Base-by-base conservation (phyloP, 2,888 invertebrate species). In the Eupeodes luniger region DNA sequence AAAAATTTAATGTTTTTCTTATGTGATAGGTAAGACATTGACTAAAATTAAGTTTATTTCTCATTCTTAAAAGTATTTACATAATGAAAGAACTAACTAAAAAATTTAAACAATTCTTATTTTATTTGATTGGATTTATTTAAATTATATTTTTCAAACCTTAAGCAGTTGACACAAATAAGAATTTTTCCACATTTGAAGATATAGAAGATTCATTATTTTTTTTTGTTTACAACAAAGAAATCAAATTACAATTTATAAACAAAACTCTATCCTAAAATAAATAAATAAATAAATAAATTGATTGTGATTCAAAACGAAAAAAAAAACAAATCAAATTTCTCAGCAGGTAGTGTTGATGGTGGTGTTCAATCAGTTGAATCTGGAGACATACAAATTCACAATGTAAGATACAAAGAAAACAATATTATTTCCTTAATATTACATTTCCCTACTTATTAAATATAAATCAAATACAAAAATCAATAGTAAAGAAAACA, bases 361-460 rank as follows among this genome's bases (percentile, higher is more conserved):
- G 90, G 83, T 90, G 90, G 90, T 90, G 91, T 90, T 90, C 92
- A 91, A 90, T 90, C 91, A 90, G 90, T 91, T 90, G 90, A 92
- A 91, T 91, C 93, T 90, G 93, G 91, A 91, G 93, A 93, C 91
- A 91, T 93, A 91, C 92, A 93, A 90, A 91, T 93, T 91, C 93
- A 93, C 91, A 92, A 93, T 92, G 93, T 93, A 93, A 93, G 93
- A 91, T 84, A 76, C 80, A 82, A 81, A 85, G 44, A 57, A 64
- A 78, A 67, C 5, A 66, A 61, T 74, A 40, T 76, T 75, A 72
- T 77, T 78, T 47, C 55, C 74, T 62, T 81, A 80, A 81, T 70
- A 40, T 27, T 40, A 59, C 66, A 77, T 76, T 81, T 84, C 74
- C 34, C 19, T 70, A 14, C 47, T 49, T 79, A 79, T 40, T 1